Evolutionary conservation across 2,113 vertebrate species (phyloP), one percentile per base, ranked within the genome.

Genomic region (Petrocephalus zakoni): DNA sequence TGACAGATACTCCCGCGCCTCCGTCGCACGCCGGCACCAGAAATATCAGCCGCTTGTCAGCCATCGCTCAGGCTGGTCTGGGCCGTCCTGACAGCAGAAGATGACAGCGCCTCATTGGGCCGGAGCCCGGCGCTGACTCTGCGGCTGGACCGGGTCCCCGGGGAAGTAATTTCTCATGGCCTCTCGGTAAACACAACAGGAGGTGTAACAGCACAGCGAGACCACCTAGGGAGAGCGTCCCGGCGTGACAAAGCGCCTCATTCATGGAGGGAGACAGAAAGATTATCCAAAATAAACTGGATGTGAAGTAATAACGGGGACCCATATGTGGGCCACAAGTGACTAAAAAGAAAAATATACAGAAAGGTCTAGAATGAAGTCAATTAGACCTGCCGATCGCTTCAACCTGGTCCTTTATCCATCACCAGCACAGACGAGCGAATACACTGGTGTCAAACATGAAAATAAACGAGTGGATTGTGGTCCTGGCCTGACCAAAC

Each of bases 141-240:
- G 5, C 21, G 90, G 34, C 89, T 29, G 9, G 17, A 58, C 58
- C 25, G 87, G 75, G 82, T 92, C 92, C 90, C 90, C 22, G 21
- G 90, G 93, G 94, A 94, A 91, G 92, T 91, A 85, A 91, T 94
- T 95, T 94, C 94, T 94, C 94, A 95, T 92, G 93, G 93, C 93
- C 93, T 92, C 92, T 93, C 91, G 91, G 92, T 95, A 95, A 95
- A 89, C 94, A 95, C 92, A 95, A 95, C 93, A 96, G 94, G 95
- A 94, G 93, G 93, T 87, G 85, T 89, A 68, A 19, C 87, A 88
- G 58, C 86, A 82, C 78, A 82, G 88, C 49, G 90, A 90, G 95
- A 94, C 95, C 95, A 95, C 95, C 95, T 86, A 93, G 90, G 88
- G 93, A 92, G 89, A 37, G 91, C 55, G 51, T 47, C 78, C 61